Conservation (phyloP, 2,888 invertebrate species). For the Agonopterix heracliana region DNA sequence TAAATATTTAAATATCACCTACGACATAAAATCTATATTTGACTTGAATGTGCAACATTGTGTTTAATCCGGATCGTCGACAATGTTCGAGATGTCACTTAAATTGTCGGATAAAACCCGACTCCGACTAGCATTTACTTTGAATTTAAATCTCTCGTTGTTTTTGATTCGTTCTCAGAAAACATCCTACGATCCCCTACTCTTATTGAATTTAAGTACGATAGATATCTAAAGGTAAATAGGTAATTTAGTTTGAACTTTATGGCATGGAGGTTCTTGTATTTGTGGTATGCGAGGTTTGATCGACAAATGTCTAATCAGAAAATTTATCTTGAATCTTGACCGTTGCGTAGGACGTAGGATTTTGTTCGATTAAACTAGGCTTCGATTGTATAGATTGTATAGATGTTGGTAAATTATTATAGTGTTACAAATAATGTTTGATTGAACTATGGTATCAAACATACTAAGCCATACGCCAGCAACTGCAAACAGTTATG, state of each 20-base stretch:
- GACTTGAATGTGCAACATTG: constrained; percentile 31
- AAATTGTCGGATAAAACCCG: constrained; percentile 47
- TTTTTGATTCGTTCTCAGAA: constrained; percentile 1
- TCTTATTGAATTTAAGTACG: neutral
- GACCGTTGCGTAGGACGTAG: too few species aligned
- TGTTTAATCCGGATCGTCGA: constrained; percentile 23
- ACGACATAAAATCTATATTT: constrained; percentile 33
- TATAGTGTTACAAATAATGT: too few species aligned
- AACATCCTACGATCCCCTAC: neutral
- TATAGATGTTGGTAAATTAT: too few species aligned
- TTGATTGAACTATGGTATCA: too few species aligned
- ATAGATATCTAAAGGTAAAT: constrained; percentile 1
- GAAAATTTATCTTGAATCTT: too few species aligned
- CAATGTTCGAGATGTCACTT: constrained; percentile 46
- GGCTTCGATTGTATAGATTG: too few species aligned
- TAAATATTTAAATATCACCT: constrained; percentile 37
- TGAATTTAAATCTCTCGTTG: constrained; percentile 3
- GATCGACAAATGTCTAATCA: too few species aligned
- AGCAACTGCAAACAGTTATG: too few species aligned
- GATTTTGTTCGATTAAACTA: too few species aligned
- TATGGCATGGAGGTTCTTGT: neutral
- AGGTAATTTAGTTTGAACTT: constrained; percentile 1
- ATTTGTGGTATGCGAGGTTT: neutral
- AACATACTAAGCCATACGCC: too few species aligned
- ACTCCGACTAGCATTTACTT: constrained; percentile 19